phyloP scores from a whole-genome alignment of 2,797 vertebrate genomes.

The Enteromius trimaculatus region DNA sequence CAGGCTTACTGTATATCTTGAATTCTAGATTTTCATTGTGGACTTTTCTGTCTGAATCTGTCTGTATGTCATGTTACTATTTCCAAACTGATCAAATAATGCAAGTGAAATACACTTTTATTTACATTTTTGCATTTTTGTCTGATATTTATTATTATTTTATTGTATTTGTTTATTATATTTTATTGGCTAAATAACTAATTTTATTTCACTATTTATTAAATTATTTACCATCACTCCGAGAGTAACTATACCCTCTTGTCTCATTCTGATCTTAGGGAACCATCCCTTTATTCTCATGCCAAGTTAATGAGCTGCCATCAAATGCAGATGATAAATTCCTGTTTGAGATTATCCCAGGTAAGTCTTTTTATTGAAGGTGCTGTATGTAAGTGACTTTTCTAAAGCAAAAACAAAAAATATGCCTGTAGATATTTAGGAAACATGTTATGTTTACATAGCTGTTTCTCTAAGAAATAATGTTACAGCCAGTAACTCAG shows the following conservation, averaged over 20 bases:
- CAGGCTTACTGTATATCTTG: not conserved
- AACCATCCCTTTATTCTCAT: conserved; percentile 83
- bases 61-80: not conserved
- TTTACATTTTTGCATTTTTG: not conserved
- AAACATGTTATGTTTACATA: too few species aligned
- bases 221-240: not conserved
- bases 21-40: not conserved
- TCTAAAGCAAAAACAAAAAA: too few species aligned
- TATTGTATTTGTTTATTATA: not conserved
- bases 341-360: conserved; percentile 92
- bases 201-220: not conserved
- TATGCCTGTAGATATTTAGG: too few species aligned
- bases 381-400: too few species aligned
- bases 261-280: conserved; percentile 75
- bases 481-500: too few species aligned
- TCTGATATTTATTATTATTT: not conserved
- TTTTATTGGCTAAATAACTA: not conserved
- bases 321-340: conserved; percentile 87
- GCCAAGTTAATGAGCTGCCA: conserved; percentile 85
- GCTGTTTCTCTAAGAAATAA: too few species aligned
- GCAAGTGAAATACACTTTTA: not conserved
- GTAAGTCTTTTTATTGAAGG: conserved; percentile 68
- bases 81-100: not conserved
- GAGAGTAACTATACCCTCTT: not conserved
- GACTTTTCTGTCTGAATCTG: not conserved